A percentile compares a stretch with the other conserved stretches of the same genome.
Conservation (phyloP, 2,797 vertebrate genomes). For the Novumbra hubbsi region DNA sequence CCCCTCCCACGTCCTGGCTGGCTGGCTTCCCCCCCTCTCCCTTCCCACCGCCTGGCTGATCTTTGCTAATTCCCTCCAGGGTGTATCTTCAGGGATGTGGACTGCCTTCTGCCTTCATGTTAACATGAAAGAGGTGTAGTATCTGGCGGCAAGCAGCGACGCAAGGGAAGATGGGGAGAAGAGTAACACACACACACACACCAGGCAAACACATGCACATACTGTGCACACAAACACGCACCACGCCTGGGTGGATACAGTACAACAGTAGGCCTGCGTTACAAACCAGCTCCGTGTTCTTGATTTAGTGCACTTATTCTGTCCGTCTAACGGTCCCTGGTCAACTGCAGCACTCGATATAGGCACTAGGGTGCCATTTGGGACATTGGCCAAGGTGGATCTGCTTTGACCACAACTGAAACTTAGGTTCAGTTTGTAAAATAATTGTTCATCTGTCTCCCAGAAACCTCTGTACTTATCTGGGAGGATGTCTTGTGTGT, state of each 20-base stretch:
- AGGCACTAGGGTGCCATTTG: background rate
- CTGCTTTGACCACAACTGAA: constrained; percentile 8
- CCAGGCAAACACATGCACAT: too few relatives aligned
- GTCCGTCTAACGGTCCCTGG: background rate
- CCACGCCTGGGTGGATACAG: background rate
- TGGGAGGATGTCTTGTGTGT: background rate
- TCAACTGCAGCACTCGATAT: background rate
- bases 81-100: constrained; percentile 1
- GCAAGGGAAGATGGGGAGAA: too few relatives aligned
- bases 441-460: constrained; percentile 11
- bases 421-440: constrained; percentile 2
- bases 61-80: background rate
- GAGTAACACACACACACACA: too few relatives aligned
- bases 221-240: background rate
- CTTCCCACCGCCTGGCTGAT: background rate
- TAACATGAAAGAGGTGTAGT: constrained; percentile 4
- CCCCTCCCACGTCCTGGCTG: background rate
- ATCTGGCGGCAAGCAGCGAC: background rate
- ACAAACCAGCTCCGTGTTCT: background rate
- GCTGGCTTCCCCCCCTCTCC: background rate
- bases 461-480: background rate
- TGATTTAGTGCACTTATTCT: background rate
- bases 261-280: background rate
- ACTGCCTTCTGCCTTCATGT: constrained; percentile 2
- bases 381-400: background rate